A percentile compares a stretch with the other conserved stretches of the same genome.
phyloP scores from a whole-genome alignment of 2,888 invertebrate genomes.

The Aspidiotus rigidus region DNA sequence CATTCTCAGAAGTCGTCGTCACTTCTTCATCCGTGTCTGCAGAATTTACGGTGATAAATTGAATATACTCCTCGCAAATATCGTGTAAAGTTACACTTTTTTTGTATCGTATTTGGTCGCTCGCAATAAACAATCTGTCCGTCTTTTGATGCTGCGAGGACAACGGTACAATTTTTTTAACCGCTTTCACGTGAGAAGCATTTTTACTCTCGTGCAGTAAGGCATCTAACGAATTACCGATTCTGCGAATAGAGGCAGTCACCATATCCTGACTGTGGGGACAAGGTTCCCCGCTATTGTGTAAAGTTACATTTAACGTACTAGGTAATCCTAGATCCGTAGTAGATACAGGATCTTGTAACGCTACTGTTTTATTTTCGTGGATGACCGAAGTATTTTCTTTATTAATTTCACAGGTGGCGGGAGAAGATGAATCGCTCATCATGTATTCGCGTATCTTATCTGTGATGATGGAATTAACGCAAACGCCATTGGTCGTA shows the following conservation, averaged over 20 bases:
- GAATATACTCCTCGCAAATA: slow-evolving; percentile 29
- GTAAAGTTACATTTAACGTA: slow-evolving; percentile 20
- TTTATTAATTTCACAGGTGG: slow-evolving; percentile 17
- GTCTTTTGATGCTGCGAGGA: slow-evolving; percentile 1
- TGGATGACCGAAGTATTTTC: slow-evolving; percentile 14
- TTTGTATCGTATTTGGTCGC: slow-evolving; percentile 21
- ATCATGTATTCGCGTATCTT: slow-evolving; percentile 37
- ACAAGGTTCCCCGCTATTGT: slow-evolving; percentile 23
- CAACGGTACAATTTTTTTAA: slow-evolving; percentile 7
- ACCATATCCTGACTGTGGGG: slow-evolving; percentile 29
- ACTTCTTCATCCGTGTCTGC: slow-evolving; percentile 19
- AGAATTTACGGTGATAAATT: slow-evolving; percentile 29
- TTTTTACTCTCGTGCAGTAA: slow-evolving; percentile 34
- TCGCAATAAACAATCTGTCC: slow-evolving; percentile 25
- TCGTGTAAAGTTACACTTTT: slow-evolving; percentile 25
- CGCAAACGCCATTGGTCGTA: slow-evolving; percentile 34
- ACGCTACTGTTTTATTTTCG: slow-evolving; percentile 6
- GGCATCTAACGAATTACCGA: slow-evolving; percentile 35
- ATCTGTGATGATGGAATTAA: slow-evolving; percentile 36
- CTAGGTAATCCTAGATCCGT: slow-evolving; percentile 21
- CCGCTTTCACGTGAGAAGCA: slow-evolving; percentile 30
- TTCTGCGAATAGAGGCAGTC: slow-evolving; percentile 30
- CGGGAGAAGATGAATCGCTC: slow-evolving; percentile 31
- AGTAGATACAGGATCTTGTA: slow-evolving; percentile 13
- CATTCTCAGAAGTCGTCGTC: slow-evolving; percentile 26